phyloP scores from a whole-genome alignment of 2,888 invertebrate species.

The Parthenolecanium corni region DNA sequence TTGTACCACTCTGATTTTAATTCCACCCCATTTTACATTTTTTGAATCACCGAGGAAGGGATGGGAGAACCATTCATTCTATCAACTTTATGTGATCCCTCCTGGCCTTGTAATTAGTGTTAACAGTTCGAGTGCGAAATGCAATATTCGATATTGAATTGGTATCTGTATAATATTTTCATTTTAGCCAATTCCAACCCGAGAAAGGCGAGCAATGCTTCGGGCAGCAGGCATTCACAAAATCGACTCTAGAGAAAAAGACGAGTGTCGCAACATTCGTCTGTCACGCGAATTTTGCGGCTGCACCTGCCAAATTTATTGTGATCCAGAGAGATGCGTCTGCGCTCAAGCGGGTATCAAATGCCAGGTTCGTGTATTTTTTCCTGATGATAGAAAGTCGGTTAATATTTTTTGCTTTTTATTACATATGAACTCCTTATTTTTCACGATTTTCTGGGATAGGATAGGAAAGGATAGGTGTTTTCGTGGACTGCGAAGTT shows the following conservation, averaged over 20 bases:
- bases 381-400: too few relatives aligned
- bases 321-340: conserved; percentile 89
- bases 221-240: conserved; percentile 87
- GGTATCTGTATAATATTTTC: conserved; percentile 1
- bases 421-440: neutral
- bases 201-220: conserved; percentile 75
- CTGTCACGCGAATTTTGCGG: conserved; percentile 87
- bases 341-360: conserved; percentile 92
- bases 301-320: conserved; percentile 81
- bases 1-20: neutral
- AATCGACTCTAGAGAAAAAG: conserved; percentile 86
- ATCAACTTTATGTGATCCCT: neutral
- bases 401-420: neutral
- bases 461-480: too few relatives aligned
- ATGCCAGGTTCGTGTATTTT: conserved; percentile 56
- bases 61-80: too few relatives aligned
- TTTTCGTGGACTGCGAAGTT: too few relatives aligned
- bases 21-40: too few relatives aligned
- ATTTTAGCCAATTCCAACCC: conserved; percentile 74
- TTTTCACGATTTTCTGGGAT: neutral
- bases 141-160: too few relatives aligned
- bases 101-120: too few relatives aligned
- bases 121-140: too few relatives aligned
- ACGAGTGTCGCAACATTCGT: conserved; percentile 84
- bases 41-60: too few relatives aligned